Base-by-base conservation (phyloP, 2,888 invertebrate species). In the Mythimna ferrago region DNA sequence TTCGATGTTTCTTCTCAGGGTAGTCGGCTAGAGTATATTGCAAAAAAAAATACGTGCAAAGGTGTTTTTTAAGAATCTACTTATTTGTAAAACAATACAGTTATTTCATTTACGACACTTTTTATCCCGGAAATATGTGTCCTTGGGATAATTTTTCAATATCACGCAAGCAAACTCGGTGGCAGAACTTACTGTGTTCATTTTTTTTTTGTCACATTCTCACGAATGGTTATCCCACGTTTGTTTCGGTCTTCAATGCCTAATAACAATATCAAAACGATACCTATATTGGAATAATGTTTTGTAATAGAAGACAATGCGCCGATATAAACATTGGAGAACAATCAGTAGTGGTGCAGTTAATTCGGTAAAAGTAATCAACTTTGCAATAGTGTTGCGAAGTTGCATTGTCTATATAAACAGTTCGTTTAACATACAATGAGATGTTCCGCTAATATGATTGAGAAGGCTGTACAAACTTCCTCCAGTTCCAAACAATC, bases 341-440 rank as follows among this genome's bases (percentile, higher is more conserved):
- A 78, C 76, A 76, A 76, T 71, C 41, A 60, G 69, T 74, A 70
- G 68, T 75, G 72, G 66, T 60, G 68, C 71, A 82, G 77, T 71
- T 87, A 85, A 89, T 89, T 88, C 81, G 87, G 83, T 86, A 89
- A 90, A 88, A 90, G 86, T 86, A 76, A 87, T 85, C 80, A 87
- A 66, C 41, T 77, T 66, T 76, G 73, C 80, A 83, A 84, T 79
- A 63, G 63, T 65, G 67, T 90, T 92, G 80, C 88, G 76, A 85
- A 89, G 88, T 83, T 83, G 80, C 82, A 89, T 89, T 86, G 85
- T 85, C 75, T 87, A 86, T 85, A 70, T 64, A 82, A 70, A 80
- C 76, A 72, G 85, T 89, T 90, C 91, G 91, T 92, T 94, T 93
- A 90, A 90, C 92, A 93, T 92, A 94, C 94, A 94, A 94, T 94